Base-by-base conservation (phyloP, 1,140 invertebrate species). In the Calycopis cecrops region DNA sequence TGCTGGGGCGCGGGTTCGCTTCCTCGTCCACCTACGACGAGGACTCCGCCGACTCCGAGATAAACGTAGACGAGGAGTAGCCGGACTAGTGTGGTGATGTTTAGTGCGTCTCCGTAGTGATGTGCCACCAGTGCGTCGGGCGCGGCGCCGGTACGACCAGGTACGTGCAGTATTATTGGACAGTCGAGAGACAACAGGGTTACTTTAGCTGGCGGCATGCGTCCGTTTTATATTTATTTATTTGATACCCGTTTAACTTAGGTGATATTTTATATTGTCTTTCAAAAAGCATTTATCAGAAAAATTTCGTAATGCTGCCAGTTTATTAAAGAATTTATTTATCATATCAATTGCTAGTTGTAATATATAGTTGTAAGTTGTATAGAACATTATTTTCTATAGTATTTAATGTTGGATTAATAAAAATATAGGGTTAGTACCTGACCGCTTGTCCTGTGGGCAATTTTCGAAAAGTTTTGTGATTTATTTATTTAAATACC, bases 61-160 rank as follows among this genome's bases (percentile, higher is more conserved):
- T 87, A 71, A 87, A 87, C 74, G 84, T 87, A 38, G 84, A 87
- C 73, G 82, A 87, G 57, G 84, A 87, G 69, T 87, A 79, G 72
- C 70, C 58, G 16, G 73, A 73, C 73, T 71, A 76, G 73, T 78
- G 75, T 60, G 62, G 54, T 61, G 59, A 52, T 68, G 62, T 65
- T 44, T 14, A 44, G 40, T 44, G 40, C 12, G 14, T 44, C 40
- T 28, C 21, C 21, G 21, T 28, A 28, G 21, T 28, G 21, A 28
- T 28, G 21, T 28, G 21, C 2, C 21, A 28, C 21, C 6, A 28
- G 21, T 44, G 40, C 40, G 14, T 44, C 40, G 40, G 40, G 40
- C 9, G 12, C 12, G 14, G 14, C 40, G 40, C 14, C 14, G 17
- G 40, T 44, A 44, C 16, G 40, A 44, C n/a, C 40, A 44, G 40